Evolutionary conservation across 2,113 vertebrate species (phyloP), one percentile per base, ranked within the genome.

Genomic region (Phoxinus phoxinus): DNA sequence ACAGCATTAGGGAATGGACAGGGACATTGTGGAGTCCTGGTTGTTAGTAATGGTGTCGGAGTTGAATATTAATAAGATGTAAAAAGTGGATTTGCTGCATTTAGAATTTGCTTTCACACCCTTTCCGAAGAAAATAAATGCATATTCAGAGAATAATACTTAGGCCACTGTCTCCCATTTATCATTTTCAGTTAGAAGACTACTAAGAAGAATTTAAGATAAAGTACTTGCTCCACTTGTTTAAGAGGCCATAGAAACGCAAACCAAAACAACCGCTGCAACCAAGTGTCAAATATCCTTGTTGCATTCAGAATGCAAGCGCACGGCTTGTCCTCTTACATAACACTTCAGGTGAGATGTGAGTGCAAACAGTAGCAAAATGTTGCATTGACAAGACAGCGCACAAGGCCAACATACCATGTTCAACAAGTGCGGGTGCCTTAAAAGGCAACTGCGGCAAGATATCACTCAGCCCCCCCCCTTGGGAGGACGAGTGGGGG

Each of bases 201-300:
- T 53, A 73, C 11, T 46, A 51, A 65, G 4, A 74, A 21, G 25
- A 37, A 27, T n/a, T 3, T 15, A 56, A 53, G 48, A 17, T n/a
- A 56, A 59, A 4, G 1, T 4, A 58, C 32, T 44, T 56, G 23
- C 35, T 59, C 17, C 2, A 61, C 59, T 35, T 23, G 63, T 80
- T 86, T 37, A 74, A 53, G 44, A 32, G 46, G 67, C 37, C 23
- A 73, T 11, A 81, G 56, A 25, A 67, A 75, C 8, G 13, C 8
- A 27, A 58, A 32, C 83, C 65, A 79, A 17, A 74, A 80, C 27
- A 25, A 75, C 3, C 12, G 30, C 74, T 35, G n/a, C 85, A 84
- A 41, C 41, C 51, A 37, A 25, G 84, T 67, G 77, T 19, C 77
- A 72, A 86, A 88, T 84, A 78, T 84, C 48, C 30, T 65, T 63